A percentile compares a stretch with the other conserved stretches of the same genome.
Evolutionary conservation across 2,888 invertebrate species (phyloP).

Genomic region (Sarcophaga caerulescens): DNA sequence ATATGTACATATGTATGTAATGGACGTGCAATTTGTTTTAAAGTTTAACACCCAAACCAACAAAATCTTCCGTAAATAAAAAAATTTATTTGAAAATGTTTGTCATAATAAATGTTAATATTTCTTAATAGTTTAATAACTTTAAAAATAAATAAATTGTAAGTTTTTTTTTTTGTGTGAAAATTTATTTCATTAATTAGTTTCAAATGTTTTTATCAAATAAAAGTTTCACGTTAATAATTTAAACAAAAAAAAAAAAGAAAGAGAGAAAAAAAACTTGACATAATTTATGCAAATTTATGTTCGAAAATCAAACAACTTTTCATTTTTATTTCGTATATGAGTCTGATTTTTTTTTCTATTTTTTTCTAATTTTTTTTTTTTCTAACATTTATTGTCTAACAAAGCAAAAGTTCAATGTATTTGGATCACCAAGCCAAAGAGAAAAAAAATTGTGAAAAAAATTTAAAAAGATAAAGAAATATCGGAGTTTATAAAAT

Average conservation of each 20-base stretch:
- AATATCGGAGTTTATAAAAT: too few species aligned
- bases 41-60: too few species aligned
- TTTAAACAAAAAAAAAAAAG: neutral
- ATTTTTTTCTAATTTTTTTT: neutral
- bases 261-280: neutral
- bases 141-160: neutral
- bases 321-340: neutral
- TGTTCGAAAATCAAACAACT: conserved; percentile 2
- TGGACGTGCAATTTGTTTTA: too few species aligned
- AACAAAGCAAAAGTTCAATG: neutral
- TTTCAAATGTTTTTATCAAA: neutral
- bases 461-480: neutral
- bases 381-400: too few species aligned
- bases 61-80: too few species aligned
- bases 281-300: conserved; percentile 5
- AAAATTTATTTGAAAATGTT: too few species aligned
- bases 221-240: neutral
- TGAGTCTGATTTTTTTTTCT: too few species aligned
- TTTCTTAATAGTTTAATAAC: neutral
- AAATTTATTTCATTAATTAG: neutral
- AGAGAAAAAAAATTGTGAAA: neutral
- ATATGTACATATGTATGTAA: too few species aligned
- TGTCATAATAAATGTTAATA: too few species aligned
- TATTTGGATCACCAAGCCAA: neutral
- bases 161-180: neutral